phyloP scores from a whole-genome alignment of 2,797 vertebrate species.

The Pseudomugil tenellus region DNA sequence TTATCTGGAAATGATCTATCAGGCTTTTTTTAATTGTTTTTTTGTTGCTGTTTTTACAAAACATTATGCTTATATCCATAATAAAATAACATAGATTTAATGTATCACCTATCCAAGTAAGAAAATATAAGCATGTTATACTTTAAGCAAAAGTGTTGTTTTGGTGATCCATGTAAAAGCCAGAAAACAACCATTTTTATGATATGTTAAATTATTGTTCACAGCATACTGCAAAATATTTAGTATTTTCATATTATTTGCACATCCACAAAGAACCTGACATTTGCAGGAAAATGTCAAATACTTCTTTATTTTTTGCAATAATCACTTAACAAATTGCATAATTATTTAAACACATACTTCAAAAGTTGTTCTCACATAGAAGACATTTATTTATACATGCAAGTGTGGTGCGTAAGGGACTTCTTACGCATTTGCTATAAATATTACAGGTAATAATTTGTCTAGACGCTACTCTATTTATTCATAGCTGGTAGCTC shows the following conservation, averaged over 20 bases:
- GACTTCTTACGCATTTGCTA: conserved; percentile 26
- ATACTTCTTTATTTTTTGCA: conserved; percentile 72
- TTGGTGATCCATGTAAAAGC: conserved; percentile 71
- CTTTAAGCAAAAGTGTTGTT: conserved; percentile 70
- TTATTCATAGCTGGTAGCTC: conserved; percentile 40
- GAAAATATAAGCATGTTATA: conserved; percentile 80
- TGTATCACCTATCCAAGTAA: conserved; percentile 70
- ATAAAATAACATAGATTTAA: conserved; percentile 74
- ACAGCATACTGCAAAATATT: conserved; percentile 64
- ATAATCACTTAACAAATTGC: conserved; percentile 78
- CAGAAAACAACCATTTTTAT: conserved; percentile 72
- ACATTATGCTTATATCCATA: conserved; percentile 70
- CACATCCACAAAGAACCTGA: conserved; percentile 65
- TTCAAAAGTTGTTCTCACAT: conserved; percentile 57
- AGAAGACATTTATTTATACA: conserved; percentile 66
- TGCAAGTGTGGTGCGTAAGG: conserved; percentile 61
- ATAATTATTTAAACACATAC: conserved; percentile 78
- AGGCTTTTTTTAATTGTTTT: conserved; percentile 16
- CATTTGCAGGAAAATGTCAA: conserved; percentile 70
- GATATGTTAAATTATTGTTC: conserved; percentile 77
- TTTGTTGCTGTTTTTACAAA: conserved; percentile 60
- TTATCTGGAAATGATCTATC: conserved; percentile 59
- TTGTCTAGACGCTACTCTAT: conserved; percentile 22
- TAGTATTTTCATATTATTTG: conserved; percentile 58
- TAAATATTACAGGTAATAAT: conserved; percentile 42